Conservation (phyloP, 2,888 invertebrate species). For the Lasioglossum calceatum region DNA sequence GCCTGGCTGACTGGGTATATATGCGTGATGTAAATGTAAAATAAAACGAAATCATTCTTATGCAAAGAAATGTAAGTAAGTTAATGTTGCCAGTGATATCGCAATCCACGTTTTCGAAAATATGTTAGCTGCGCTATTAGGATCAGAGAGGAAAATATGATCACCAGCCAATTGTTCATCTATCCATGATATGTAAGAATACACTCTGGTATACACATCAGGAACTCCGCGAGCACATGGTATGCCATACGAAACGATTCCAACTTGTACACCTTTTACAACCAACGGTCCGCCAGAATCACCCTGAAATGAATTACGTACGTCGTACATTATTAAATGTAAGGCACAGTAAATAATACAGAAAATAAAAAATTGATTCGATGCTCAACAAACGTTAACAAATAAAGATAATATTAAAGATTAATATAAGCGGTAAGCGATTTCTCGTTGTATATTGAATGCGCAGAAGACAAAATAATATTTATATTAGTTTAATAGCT, state of each 20-base stretch:
- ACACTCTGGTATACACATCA: constrained; percentile 5
- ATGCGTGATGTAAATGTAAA: not conserved
- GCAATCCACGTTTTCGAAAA: not conserved
- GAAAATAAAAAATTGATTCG: not conserved
- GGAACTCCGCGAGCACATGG: not conserved
- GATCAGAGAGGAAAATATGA: too few species aligned
- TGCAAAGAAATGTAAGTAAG: not conserved
- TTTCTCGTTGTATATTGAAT: not conserved
- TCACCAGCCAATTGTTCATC: too few species aligned
- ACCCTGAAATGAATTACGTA: not conserved
- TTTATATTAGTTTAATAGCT: too few species aligned
- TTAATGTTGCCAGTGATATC: not conserved
- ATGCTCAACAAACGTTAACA: not conserved
- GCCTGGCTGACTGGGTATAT: too few species aligned
- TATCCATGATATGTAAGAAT: not conserved
- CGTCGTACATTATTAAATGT: not conserved
- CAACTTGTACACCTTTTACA: not conserved
- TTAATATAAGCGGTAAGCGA: not conserved
- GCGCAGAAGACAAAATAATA: too few species aligned
- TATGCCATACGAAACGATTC: not conserved
- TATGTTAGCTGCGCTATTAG: not conserved
- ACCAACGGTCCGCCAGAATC: constrained; percentile 2
- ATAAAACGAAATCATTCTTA: not conserved
- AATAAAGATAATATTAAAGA: not conserved
- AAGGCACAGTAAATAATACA: not conserved